Percentiles rank a stretch among this genome's conserved stretches.
Conservation (phyloP, 2,113 vertebrate species). For the Stigmatopora nigra region DNA sequence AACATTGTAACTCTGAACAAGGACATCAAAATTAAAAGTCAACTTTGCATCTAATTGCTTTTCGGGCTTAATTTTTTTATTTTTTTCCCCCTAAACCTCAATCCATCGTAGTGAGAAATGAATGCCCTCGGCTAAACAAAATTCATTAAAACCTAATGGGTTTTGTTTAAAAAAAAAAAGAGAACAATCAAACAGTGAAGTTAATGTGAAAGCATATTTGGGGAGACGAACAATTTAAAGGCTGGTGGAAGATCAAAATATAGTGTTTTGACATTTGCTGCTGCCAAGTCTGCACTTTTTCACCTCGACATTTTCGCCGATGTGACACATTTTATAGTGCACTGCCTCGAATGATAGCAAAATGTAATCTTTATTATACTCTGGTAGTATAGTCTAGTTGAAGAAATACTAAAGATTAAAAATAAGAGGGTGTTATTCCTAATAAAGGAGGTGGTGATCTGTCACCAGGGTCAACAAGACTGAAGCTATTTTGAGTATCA, state of each 20-base stretch:
- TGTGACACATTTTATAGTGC: neutral
- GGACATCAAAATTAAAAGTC: slow-evolving; percentile 12
- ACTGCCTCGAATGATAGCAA: neutral
- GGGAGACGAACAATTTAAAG: neutral
- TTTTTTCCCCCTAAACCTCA: neutral
- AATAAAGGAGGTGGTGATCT: slow-evolving; percentile 48
- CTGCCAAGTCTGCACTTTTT: neutral
- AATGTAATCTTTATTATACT: neutral
- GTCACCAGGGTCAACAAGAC: slow-evolving; percentile 67
- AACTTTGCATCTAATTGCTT: slow-evolving; percentile 1
- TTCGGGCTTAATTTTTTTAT: slow-evolving; percentile 15
- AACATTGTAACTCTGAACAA: neutral
- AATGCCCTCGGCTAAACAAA: neutral
- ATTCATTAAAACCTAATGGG: neutral
- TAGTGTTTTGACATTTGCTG: neutral
- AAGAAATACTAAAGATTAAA: too few species aligned
- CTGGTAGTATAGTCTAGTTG: neutral
- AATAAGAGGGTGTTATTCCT: neutral
- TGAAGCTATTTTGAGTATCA: slow-evolving; percentile 65
- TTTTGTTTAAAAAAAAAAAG: slow-evolving; percentile 2
- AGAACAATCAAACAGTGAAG: slow-evolving; percentile 7
- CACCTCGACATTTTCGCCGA: neutral
- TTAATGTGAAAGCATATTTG: neutral
- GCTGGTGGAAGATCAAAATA: neutral
- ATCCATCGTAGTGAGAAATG: slow-evolving; percentile 14